A percentile compares a stretch with the other conserved stretches of the same genome.
These are phyloP conservation scores for Cyprinus carpio DNA, from an alignment of 2,113 vertebrate genomes.

Conservation along the genomic window DNA sequence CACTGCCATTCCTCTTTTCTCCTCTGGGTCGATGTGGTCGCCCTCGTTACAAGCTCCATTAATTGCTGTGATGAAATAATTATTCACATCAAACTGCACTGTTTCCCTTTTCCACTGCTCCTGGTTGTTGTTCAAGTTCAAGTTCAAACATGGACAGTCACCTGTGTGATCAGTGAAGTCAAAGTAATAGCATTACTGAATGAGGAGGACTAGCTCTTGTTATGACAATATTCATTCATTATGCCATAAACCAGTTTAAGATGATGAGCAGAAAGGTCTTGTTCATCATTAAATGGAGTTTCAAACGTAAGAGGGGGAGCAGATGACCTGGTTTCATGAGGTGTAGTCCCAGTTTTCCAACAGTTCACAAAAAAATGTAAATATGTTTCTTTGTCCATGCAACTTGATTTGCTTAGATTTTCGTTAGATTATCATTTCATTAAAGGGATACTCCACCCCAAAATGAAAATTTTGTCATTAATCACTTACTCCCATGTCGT, in stretches of 20 bases:
- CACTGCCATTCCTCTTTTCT: conserved; percentile 41
- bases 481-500: no score
- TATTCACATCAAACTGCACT: conserved; percentile 23
- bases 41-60: conserved; percentile 28
- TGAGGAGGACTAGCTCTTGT: neutral
- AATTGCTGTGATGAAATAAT: conserved; percentile 45
- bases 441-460: no score
- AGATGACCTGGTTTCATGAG: neutral
- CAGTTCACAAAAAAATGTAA: neutral
- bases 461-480: no score
- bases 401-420: neutral
- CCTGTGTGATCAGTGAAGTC: neutral
- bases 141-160: conserved; percentile 11
- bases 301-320: neutral
- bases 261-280: neutral
- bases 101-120: neutral
- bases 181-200: neutral
- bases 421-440: neutral
- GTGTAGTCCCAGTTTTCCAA: neutral
- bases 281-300: neutral
- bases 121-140: neutral
- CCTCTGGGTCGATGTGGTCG: conserved; percentile 31
- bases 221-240: neutral
- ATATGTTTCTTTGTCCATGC: neutral
- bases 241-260: neutral